phyloP scores from a whole-genome alignment of 2,888 invertebrate species.

The Mythimna pallens region DNA sequence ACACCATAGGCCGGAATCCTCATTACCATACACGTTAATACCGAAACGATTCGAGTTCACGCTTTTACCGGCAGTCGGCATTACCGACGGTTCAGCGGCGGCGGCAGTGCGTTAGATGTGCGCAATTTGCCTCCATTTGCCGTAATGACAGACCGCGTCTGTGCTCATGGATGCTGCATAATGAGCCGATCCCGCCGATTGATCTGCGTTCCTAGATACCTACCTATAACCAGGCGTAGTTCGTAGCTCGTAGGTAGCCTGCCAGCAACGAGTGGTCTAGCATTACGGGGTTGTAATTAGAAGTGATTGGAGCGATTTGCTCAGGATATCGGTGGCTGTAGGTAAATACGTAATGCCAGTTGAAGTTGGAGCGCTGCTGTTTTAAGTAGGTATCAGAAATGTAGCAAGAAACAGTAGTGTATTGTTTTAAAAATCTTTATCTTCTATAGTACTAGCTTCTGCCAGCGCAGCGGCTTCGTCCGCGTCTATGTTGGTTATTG shows the following conservation, averaged over 20 bases:
- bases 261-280: constrained; percentile 52
- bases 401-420: neutral
- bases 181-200: constrained; percentile 87
- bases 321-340: constrained; percentile 53
- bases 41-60: constrained; percentile 78
- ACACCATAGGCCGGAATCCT: constrained; percentile 58
- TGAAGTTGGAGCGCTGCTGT: constrained; percentile 38
- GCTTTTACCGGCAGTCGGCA: constrained; percentile 82
- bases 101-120: constrained; percentile 86
- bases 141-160: constrained; percentile 88
- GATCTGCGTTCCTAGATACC: constrained; percentile 72
- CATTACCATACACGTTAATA: constrained; percentile 80
- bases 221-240: constrained; percentile 51
- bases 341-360: constrained; percentile 51
- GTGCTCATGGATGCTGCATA: constrained; percentile 83
- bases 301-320: constrained; percentile 69
- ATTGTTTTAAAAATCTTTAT: constrained; percentile 2
- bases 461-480: too few relatives aligned
- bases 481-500: too few relatives aligned
- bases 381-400: constrained; percentile 27
- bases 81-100: constrained; percentile 71
- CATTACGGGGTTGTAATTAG: constrained; percentile 68
- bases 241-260: constrained; percentile 58
- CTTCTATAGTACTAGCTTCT: too few relatives aligned
- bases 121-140: constrained; percentile 90